These are phyloP conservation scores for Cephalopterus ornatus DNA, from an alignment of 2,113 vertebrate species.

Conservation along the genomic window DNA sequence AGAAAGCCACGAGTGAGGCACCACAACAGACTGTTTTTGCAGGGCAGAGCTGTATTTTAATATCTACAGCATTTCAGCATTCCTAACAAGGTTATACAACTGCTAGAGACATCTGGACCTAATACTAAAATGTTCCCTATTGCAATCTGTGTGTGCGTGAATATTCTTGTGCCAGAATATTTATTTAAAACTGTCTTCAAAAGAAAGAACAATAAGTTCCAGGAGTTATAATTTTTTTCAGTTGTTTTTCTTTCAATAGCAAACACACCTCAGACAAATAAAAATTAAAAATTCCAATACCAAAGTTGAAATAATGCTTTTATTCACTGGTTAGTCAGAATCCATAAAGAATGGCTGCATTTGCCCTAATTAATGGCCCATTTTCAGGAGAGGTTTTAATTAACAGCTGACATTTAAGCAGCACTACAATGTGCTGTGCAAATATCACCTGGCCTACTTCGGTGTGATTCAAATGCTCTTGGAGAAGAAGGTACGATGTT, in stretches of 20 bases:
- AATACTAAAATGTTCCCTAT: neutral
- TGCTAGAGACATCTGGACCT: constrained; percentile 28
- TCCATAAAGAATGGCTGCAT: neutral
- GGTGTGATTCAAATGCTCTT: constrained; percentile 15
- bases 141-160: neutral
- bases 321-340: neutral
- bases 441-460: constrained; percentile 54
- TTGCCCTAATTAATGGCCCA: constrained; percentile 46
- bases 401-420: constrained; percentile 53
- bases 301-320: neutral
- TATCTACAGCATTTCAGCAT: neutral
- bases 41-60: neutral
- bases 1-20: neutral
- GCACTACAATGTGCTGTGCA: neutral
- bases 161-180: neutral
- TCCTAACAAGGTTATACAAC: constrained; percentile 12
- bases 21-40: neutral
- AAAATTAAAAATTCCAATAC: neutral
- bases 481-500: neutral
- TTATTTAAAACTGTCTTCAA: neutral
- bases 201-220: constrained; percentile 2
- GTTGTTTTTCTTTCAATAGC: neutral
- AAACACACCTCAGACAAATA: neutral
- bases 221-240: neutral
- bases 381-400: constrained; percentile 38